phyloP scores from a whole-genome alignment of 2,797 vertebrate species.

The Tachyglossus aculeatus region DNA sequence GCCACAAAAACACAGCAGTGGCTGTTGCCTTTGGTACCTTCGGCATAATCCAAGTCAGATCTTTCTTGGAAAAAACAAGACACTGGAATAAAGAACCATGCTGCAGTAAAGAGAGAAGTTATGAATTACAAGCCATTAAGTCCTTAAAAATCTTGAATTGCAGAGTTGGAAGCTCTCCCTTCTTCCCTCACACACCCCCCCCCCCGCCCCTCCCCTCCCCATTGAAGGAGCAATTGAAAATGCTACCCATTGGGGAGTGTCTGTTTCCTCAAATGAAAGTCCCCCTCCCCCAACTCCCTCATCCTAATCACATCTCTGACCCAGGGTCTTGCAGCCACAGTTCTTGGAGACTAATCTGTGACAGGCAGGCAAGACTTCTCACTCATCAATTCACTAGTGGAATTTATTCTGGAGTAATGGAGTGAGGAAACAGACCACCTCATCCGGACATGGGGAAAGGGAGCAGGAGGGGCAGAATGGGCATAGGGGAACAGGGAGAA shows the following conservation, averaged over 20 bases:
- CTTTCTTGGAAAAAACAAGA: not conserved
- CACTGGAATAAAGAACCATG: not conserved
- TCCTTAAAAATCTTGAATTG: not conserved
- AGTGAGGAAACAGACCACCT: constrained; percentile 30
- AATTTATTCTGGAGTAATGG: constrained; percentile 47
- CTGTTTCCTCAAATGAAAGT: not conserved
- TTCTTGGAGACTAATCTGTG: not conserved
- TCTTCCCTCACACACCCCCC: not conserved
- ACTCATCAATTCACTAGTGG: constrained; percentile 38
- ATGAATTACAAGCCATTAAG: not conserved
- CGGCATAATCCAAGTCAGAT: not conserved
- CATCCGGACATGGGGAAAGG: constrained; percentile 9
- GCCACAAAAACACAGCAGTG: not conserved
- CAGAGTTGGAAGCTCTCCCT: not conserved
- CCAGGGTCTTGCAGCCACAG: not conserved
- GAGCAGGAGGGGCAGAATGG: too few relatives aligned
- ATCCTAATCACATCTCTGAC: not conserved
- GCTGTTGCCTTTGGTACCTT: not conserved
- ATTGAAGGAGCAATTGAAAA: not conserved
- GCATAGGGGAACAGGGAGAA: too few relatives aligned
- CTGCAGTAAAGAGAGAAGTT: not conserved
- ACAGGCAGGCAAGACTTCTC: constrained; percentile 40
- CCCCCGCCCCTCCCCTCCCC: not conserved
- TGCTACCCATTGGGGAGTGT: not conserved
- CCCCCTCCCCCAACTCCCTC: not conserved